Evolutionary conservation across 1,140 invertebrate genomes (phyloP).

Genomic region (Teleopsis dalmanni): DNA sequence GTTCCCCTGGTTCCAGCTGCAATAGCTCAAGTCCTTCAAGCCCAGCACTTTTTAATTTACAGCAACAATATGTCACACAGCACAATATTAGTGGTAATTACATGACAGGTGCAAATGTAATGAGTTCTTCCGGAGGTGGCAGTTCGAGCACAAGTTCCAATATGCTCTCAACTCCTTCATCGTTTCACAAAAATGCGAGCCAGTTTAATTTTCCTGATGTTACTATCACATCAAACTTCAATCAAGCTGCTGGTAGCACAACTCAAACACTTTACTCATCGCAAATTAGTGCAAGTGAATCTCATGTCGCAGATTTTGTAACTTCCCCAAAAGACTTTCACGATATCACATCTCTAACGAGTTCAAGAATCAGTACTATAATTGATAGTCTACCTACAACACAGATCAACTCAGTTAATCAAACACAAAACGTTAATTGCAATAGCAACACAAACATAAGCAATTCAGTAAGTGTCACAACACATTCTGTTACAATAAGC

Average conservation of each 20-base stretch:
- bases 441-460: not conserved
- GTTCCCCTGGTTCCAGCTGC: conserved; percentile 91
- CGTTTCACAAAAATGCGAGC: conserved; percentile 50
- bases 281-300: conserved; percentile 13
- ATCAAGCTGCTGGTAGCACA: conserved; percentile 13
- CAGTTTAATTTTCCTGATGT: conserved; percentile 79
- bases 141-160: conserved; percentile 18
- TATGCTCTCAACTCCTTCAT: conserved; percentile 24
- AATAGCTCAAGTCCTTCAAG: conserved; percentile 94
- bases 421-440: not conserved
- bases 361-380: not conserved
- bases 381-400: not conserved
- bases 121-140: conserved; percentile 17
- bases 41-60: conserved; percentile 63
- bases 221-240: conserved; percentile 25
- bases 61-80: conserved; percentile 46
- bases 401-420: no score
- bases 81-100: conserved; percentile 2
- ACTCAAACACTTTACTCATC: conserved; percentile 15
- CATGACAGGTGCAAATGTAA: conserved; percentile 8
- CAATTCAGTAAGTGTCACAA: conserved; percentile 4
- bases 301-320: conserved; percentile 4
- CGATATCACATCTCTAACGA: not conserved
- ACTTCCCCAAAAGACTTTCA: conserved; percentile 2
- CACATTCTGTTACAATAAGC: conserved; percentile 17